phyloP scores from a whole-genome alignment of 2,888 invertebrate species.

The Galeruca laticollis region DNA sequence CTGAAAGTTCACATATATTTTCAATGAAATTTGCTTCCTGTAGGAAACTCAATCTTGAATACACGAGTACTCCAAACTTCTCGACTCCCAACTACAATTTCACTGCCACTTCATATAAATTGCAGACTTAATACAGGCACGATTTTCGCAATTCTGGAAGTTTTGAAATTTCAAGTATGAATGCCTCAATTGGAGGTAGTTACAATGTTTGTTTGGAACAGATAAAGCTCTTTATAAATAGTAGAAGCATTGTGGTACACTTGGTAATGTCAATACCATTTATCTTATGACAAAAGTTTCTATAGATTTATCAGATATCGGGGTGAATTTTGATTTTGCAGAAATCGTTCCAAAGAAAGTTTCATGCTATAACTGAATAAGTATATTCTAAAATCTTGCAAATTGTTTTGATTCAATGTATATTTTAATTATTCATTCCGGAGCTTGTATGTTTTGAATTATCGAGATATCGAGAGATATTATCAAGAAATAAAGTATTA shows the following conservation, averaged over 20 bases:
- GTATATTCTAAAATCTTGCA: too few relatives aligned
- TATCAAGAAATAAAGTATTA: too few relatives aligned
- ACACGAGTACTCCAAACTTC: background rate
- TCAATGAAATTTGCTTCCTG: too few relatives aligned
- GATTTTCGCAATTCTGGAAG: conserved; percentile 22
- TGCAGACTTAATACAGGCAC: conserved; percentile 20
- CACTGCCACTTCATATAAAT: conserved; percentile 20
- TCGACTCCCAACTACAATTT: conserved; percentile 14
- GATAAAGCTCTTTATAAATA: conserved; percentile 24
- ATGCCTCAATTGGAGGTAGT: conserved; percentile 18
- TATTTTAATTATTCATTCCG: too few relatives aligned
- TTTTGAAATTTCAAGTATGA: conserved; percentile 24
- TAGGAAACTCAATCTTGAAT: too few relatives aligned
- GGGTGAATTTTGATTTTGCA: background rate
- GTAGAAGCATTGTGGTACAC: conserved; percentile 14
- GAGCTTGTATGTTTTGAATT: too few relatives aligned
- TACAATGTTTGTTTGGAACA: conserved; percentile 19
- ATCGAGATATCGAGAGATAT: too few relatives aligned
- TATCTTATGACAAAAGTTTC: background rate
- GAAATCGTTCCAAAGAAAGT: too few relatives aligned
- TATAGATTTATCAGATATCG: background rate
- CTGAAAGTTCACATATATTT: too few relatives aligned
- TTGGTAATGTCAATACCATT: conserved; percentile 14
- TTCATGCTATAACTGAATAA: too few relatives aligned
- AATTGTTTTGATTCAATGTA: too few relatives aligned